Base-by-base conservation (phyloP, 1,140 invertebrate genomes). In the Cotesia chilonis region DNA sequence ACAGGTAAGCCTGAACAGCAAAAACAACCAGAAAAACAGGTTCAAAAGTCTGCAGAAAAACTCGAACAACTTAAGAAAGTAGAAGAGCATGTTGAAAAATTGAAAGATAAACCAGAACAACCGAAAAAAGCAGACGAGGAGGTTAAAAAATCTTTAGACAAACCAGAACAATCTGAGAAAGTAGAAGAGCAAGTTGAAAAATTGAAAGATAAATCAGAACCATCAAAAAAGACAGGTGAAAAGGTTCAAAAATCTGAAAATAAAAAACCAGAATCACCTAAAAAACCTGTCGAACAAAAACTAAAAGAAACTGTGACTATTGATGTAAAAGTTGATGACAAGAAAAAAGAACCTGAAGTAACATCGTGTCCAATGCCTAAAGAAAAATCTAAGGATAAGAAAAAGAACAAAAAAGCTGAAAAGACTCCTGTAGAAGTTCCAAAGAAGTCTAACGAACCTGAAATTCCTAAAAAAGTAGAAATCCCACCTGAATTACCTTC, bases 241-340 rank as follows among this genome's bases (percentile, higher is more conserved):
- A 38, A 37, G 70, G 64, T 52, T 47, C 6, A 47, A 10, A 47
- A 47, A 47, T 47, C 41, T 47, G 41, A 47, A 47, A 10, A 9
- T 4, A 64, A 72, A 68, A 69, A 7, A 71, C n/a, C 38, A n/a
- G 54, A 64, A 63, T 4, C 57, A n/a, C 4, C 12, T 4, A 66
- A 64, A 28, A 71, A 65, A 71, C 37, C 75, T 28, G 28, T 3
- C 61, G 38, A 67, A 73, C 61, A 60, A 64, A 64, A 69, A 52
- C 36, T 9, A 38, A 60, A 71, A 74, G 41, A 47, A 47, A 47
- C 5, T 6, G 41, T 47, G 2, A 47, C 41, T 47, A 6, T 3
- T 4, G 5, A 3, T 9, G 3, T 1, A 7, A 47, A 47, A 7
- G 10, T 47, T 10, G 41, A 47, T 2, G 5, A 47, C 5, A 47